Percentiles rank a stretch among this genome's conserved stretches.
Evolutionary conservation across 37 sponge, comb jelly and placozoan species (phyloP).

Genomic region (Petrosia ficiformis): DNA sequence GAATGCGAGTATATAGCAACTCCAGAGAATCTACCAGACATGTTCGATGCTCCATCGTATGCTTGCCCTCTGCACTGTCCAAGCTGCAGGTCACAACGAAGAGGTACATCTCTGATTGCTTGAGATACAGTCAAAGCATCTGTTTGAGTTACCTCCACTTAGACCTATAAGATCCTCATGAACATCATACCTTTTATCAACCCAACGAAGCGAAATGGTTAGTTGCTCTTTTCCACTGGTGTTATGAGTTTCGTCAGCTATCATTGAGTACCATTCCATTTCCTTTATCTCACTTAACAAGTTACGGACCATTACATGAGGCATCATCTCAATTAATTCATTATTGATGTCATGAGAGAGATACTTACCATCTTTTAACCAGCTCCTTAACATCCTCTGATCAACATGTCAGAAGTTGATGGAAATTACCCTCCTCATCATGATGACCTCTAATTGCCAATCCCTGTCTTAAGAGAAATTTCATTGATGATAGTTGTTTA

Average conservation of each 20-base stretch:
- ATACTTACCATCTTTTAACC: background rate
- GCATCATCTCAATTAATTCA: background rate
- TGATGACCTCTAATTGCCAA: background rate
- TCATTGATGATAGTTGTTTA: background rate
- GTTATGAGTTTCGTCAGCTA: slow-evolving; percentile 40
- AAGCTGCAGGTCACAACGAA: slow-evolving; percentile 16
- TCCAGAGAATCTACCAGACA: slow-evolving; percentile 31
- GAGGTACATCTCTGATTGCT: slow-evolving; percentile 19
- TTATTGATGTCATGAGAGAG: background rate
- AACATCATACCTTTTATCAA: slow-evolving; percentile 24
- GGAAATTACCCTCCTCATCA: background rate
- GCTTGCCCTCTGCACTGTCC: slow-evolving; percentile 39
- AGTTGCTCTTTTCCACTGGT: slow-evolving; percentile 28
- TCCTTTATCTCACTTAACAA: background rate
- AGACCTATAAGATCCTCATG: slow-evolving; percentile 38
- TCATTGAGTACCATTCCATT: background rate
- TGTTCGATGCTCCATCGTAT: slow-evolving; percentile 49
- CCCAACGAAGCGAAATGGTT: slow-evolving; percentile 41
- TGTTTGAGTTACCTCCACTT: background rate
- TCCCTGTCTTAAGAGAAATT: background rate
- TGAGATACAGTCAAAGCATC: background rate
- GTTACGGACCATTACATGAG: background rate
- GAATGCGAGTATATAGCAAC: slow-evolving; percentile 23
- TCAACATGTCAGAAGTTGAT: background rate
- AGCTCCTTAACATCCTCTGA: background rate